Base-by-base conservation (phyloP, 2,888 invertebrate genomes). In the Sphaeridia pumilis region DNA sequence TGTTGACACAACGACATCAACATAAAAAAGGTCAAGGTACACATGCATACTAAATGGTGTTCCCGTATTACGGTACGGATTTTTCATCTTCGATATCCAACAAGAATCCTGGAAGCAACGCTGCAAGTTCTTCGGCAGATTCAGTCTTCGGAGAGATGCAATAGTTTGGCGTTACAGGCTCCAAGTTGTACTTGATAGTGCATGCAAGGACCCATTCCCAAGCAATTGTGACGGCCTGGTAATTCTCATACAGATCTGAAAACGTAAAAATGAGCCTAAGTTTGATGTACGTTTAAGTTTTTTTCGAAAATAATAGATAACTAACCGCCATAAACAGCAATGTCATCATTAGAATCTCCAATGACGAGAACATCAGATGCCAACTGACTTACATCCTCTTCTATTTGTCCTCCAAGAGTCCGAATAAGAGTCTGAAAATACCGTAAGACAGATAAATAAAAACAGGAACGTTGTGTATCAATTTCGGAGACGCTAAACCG, bases 201-300 rank as follows among this genome's bases (percentile, higher is more conserved):
- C 60, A 62, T 14, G 60, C 64, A 1, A 62, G 49, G 3, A 64
- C 35, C 61, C 61, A 64, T n/a, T 60, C 55, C 52, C 60, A 62
- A 5, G 61, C 52, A 1, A 64, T 56, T 2, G 61, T 58, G 2
- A 61, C 14, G 52, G 55, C 60, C 4, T 58, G 55, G n/a, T 49
- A 46, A 0, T 20, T 43, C 7, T 38, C 26, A 14, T 54, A 56
- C 57, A 56, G 57, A 41, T 54, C 64, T 64, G 42, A 38, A 57
- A 53, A 12, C 2, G 10, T 43, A 21, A 56, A 50, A 54, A 45
- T 44, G 20, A 42, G 24, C 26, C 44, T 22, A 26, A 1, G 4
- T 20, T 21, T 25, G 17, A 10, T 17, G 10, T 12, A 7, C 17
- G 14, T 31, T 27, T 17, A 34, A 17, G 21, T 25, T 10, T n/a